Conservation (phyloP, 1,140 invertebrate genomes). For the Dendroctonus valens region DNA sequence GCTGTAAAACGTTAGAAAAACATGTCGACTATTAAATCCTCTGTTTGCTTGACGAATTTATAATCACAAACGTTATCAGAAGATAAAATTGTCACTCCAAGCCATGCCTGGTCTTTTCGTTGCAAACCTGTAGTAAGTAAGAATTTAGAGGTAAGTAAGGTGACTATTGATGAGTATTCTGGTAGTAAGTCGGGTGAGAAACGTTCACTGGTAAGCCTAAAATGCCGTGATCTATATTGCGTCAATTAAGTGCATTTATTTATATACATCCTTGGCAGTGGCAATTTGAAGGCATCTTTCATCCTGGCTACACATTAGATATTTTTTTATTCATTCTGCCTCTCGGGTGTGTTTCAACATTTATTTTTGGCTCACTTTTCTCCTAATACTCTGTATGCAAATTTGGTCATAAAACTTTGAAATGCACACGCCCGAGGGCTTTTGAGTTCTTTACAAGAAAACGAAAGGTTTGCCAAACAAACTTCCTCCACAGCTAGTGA, state of each 20-base stretch:
- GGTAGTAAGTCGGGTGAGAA: not conserved
- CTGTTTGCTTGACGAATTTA: slow-evolving; percentile 13
- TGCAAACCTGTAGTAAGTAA: not conserved
- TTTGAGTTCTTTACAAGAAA: no score
- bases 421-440: no score
- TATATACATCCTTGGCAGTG: not conserved
- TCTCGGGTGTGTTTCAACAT: no score
- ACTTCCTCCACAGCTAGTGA: no score
- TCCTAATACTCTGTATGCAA: no score
- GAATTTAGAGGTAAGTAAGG: not conserved
- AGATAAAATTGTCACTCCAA: slow-evolving; percentile 24
- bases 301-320: no score
- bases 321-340: no score
- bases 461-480: no score
- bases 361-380: no score
- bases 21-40: slow-evolving; percentile 2
- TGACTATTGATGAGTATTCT: not conserved
- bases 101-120: not conserved
- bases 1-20: slow-evolving; percentile 12
- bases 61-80: slow-evolving; percentile 21
- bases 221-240: not conserved
- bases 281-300: no score
- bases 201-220: not conserved
- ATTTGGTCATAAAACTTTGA: no score
- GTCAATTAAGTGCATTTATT: not conserved